Conservation (phyloP, 2,888 invertebrate genomes). For the Platynereis dumerilii region DNA sequence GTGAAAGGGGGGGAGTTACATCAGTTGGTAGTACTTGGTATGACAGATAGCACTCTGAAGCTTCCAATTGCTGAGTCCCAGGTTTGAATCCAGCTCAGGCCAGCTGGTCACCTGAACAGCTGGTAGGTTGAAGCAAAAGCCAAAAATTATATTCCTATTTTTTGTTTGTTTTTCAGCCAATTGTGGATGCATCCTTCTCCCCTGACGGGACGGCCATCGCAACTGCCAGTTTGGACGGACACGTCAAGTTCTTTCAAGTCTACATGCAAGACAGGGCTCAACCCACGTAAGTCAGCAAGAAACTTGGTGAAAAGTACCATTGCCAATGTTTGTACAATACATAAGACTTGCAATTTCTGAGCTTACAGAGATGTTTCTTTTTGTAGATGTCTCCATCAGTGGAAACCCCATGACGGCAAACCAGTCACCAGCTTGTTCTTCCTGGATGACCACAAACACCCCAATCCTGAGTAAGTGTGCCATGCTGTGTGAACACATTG, state of each 20-base stretch:
- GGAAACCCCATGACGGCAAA: slow-evolving; percentile 90
- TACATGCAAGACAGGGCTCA: slow-evolving; percentile 37
- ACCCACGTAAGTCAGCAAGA: slow-evolving; percentile 30
- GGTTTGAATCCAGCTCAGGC: no score
- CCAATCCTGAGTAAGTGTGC: slow-evolving; percentile 65
- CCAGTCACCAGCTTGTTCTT: slow-evolving; percentile 90
- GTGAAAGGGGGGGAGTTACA: no score
- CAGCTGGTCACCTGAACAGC: no score
- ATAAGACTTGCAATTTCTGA: no score
- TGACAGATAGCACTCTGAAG: no score
- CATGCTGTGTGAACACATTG: neutral
- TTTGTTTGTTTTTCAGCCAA: slow-evolving; percentile 63
- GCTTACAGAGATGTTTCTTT: neutral
- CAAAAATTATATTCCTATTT: no score
- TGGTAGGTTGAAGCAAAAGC: no score
- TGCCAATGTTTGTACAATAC: no score
- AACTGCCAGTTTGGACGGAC: slow-evolving; percentile 86
- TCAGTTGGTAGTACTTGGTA: no score
- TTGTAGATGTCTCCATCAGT: slow-evolving; percentile 81
- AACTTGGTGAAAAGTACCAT: no score
- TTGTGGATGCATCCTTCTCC: slow-evolving; percentile 87
- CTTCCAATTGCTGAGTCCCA: no score
- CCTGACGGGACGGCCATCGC: slow-evolving; percentile 95
- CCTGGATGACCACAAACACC: slow-evolving; percentile 87
- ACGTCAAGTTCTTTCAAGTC: slow-evolving; percentile 88